Conservation (phyloP, 2,888 invertebrate species). For the Syritta pipiens region DNA sequence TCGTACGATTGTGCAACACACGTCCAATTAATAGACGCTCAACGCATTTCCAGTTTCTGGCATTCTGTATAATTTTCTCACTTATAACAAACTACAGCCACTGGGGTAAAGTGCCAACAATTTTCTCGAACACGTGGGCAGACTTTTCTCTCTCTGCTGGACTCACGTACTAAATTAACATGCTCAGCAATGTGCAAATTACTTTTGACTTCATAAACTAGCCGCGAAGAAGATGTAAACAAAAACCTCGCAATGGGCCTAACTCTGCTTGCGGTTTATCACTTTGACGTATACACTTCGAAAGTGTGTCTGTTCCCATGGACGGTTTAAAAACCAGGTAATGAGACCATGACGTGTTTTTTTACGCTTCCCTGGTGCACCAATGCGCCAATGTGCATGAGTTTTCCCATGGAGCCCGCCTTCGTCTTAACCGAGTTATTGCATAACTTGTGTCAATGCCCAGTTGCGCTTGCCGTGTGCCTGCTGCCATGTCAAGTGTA, state of each 20-base stretch:
- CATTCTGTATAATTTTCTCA: not conserved
- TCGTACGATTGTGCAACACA: not conserved
- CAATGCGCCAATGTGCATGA: not conserved
- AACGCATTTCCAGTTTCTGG: not conserved
- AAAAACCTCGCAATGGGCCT: not conserved
- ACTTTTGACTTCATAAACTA: not conserved
- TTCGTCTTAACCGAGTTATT: not conserved
- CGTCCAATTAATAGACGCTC: not conserved
- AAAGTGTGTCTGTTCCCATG: not conserved
- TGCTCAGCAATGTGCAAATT: not conserved
- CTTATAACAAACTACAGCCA: not conserved
- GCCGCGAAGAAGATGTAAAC: not conserved
- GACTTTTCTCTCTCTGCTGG: not conserved
- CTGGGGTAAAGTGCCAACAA: not conserved
- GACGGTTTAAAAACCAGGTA: not conserved
- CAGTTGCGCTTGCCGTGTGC: not conserved
- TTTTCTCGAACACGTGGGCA: not conserved
- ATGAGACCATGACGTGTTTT: conserved; percentile 16
- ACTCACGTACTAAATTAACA: not conserved
- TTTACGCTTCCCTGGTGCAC: conserved; percentile 9
- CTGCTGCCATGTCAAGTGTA: not conserved
- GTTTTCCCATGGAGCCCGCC: not conserved
- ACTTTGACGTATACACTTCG: not conserved
- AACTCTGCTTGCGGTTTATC: not conserved
- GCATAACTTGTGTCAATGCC: not conserved